These are phyloP conservation scores for Scomberomorus guttatus DNA, from an alignment of 2,797 vertebrate species.

Conservation along the genomic window DNA sequence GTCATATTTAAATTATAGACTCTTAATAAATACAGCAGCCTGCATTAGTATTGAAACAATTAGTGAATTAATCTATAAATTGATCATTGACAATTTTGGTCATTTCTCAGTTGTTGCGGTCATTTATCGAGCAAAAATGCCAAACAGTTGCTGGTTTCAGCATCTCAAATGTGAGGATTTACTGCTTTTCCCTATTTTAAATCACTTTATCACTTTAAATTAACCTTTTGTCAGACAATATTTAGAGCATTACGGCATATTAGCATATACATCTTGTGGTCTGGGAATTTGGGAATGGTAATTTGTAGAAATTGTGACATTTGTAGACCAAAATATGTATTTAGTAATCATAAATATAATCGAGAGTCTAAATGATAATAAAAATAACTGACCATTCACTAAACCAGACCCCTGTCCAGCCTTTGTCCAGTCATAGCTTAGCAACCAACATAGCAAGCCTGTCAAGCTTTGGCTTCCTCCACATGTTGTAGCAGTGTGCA, in stretches of 20 bases:
- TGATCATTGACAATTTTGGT: too few relatives aligned
- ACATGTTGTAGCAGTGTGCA: not conserved
- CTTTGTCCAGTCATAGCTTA: not conserved
- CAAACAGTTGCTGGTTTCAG: not conserved
- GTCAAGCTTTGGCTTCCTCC: not conserved
- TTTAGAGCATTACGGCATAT: too few relatives aligned
- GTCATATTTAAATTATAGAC: not conserved
- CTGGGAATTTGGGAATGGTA: too few relatives aligned
- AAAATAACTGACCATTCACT: not conserved
- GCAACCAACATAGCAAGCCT: not conserved
- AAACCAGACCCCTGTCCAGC: not conserved
- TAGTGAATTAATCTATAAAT: too few relatives aligned
- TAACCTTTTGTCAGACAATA: too few relatives aligned
- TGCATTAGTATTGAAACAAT: not conserved
- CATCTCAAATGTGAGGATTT: not conserved
- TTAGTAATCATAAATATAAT: not conserved
- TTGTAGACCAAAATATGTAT: not conserved
- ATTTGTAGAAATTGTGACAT: not conserved
- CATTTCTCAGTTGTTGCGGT: too few relatives aligned
- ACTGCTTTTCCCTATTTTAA: not conserved
- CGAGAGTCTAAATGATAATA: not conserved
- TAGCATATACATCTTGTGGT: too few relatives aligned
- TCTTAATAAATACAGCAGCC: not conserved
- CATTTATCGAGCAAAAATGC: too few relatives aligned
- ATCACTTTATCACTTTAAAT: not conserved